A percentile compares a stretch with the other conserved stretches of the same genome.
These are phyloP conservation scores for Ammospiza maritima DNA, from an alignment of 2,797 vertebrate genomes.

Conservation along the genomic window DNA sequence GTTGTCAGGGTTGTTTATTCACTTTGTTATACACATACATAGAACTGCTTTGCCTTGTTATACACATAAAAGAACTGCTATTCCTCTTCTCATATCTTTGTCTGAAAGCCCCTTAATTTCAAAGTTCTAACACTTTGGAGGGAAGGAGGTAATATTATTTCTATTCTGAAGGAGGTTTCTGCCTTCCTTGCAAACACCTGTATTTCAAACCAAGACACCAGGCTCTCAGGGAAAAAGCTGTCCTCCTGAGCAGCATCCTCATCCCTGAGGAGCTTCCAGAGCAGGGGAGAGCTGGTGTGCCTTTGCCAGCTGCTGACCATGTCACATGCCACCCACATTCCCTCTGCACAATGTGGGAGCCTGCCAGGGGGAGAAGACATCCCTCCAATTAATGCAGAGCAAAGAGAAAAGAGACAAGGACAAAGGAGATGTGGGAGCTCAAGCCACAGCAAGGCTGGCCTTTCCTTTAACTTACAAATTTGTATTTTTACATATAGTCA, in stretches of 20 bases:
- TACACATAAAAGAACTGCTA: too few relatives aligned
- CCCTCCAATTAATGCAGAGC: neutral
- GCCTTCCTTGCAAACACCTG: neutral
- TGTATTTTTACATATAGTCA: neutral
- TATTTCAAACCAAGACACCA: neutral
- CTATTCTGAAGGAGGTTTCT: neutral
- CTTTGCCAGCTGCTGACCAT: neutral
- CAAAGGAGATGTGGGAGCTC: neutral
- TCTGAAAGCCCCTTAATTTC: neutral
- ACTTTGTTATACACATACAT: too few relatives aligned
- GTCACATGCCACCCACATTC: accelerated
- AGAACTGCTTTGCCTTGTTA: too few relatives aligned
- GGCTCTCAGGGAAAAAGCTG: accelerated
- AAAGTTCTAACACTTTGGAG: too few relatives aligned
- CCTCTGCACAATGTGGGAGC: neutral
- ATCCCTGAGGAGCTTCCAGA: neutral
- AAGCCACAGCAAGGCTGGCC: neutral
- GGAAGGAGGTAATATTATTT: neutral
- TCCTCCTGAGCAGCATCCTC: neutral
- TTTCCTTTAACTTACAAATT: neutral
- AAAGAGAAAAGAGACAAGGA: neutral
- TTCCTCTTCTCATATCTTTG: neutral
- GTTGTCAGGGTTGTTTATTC: neutral
- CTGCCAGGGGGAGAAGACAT: neutral
- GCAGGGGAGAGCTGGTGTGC: neutral